Conservation (phyloP, 2,888 invertebrate species). For the Noctua janthe region DNA sequence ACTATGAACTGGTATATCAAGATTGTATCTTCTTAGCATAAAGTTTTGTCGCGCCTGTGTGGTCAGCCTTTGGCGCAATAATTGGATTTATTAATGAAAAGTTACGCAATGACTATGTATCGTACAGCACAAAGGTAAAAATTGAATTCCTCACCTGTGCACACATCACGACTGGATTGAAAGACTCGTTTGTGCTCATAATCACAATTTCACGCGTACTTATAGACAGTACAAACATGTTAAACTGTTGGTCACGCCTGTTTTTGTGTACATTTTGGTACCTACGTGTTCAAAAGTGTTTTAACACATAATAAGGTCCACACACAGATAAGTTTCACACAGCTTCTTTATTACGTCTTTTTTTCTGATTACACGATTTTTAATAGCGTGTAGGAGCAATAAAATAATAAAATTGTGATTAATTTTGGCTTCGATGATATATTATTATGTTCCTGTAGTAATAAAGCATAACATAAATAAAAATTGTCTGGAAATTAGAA, state of each 20-base stretch:
- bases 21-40: not conserved
- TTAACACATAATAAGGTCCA: slow-evolving; percentile 51
- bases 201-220: slow-evolving; percentile 88
- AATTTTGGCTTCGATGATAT: slow-evolving; percentile 44
- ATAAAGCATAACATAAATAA: slow-evolving; percentile 50
- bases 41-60: not conserved
- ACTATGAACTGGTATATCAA: slow-evolving; percentile 14
- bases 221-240: slow-evolving; percentile 83
- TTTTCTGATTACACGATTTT: slow-evolving; percentile 7
- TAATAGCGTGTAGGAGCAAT: slow-evolving; percentile 34
- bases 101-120: not conserved
- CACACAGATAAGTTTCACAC: slow-evolving; percentile 21
- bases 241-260: slow-evolving; percentile 86
- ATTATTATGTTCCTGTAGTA: slow-evolving; percentile 37
- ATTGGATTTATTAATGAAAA: slow-evolving; percentile 19
- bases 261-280: slow-evolving; percentile 74
- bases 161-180: slow-evolving; percentile 68
- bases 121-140: slow-evolving; percentile 21
- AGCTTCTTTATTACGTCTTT: slow-evolving; percentile 40
- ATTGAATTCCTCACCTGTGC: slow-evolving; percentile 61
- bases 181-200: slow-evolving; percentile 82
- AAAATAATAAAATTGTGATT: slow-evolving; percentile 47
- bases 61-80: not conserved
- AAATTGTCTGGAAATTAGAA: slow-evolving; percentile 31
- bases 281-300: slow-evolving; percentile 57